Evolutionary conservation across 2,797 vertebrate genomes (phyloP), one percentile per base, ranked within the genome.

Genomic region (Semotilus atromaculatus): DNA sequence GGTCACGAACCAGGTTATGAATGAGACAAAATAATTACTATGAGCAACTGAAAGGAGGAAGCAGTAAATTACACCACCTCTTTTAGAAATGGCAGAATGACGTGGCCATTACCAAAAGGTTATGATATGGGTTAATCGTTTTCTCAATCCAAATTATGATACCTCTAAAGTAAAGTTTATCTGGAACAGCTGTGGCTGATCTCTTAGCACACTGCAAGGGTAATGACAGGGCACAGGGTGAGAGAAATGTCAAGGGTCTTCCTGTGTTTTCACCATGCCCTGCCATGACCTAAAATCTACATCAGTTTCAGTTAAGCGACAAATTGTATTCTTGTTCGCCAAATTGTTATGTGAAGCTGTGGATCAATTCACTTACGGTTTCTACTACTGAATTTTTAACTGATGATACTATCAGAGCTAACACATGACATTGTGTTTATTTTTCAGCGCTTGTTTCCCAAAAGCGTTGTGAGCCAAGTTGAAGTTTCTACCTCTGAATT

Each of bases 1-100:
- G 81, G 87, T 87, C 81, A 82, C 62, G 81, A 43, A 87, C 85
- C 83, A 80, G 89, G 89, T 88, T 85, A 62, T 80, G 78, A 80
- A 87, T 80, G 83, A 55, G 51, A 71, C 76, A 78, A 51, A 75
- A 80, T 77, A 73, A 83, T 85, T 83, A 71, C 71, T 79, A 70
- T 62, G 43, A 48, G 74, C 71, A 73, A 88, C 79, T 53, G 64
- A 70, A 48, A 87, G 82, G 86, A 88, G 79, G 87, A 88, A 85
- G 82, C 85, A 62, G 80, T 82, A 87, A 89, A 89, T 72, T 82
- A 89, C 58, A 60, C 70, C 53, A 67, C 55, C 10, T n/a, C 48
- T 55, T 86, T 86, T 80, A 68, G 83, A 85, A 81, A 60, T 64
- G 76, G 38, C 23, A 74, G 67, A 64, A 81, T 84, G 84, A 86